phyloP scores from a whole-genome alignment of 2,797 vertebrate genomes.

The Champsocephalus gunnari region DNA sequence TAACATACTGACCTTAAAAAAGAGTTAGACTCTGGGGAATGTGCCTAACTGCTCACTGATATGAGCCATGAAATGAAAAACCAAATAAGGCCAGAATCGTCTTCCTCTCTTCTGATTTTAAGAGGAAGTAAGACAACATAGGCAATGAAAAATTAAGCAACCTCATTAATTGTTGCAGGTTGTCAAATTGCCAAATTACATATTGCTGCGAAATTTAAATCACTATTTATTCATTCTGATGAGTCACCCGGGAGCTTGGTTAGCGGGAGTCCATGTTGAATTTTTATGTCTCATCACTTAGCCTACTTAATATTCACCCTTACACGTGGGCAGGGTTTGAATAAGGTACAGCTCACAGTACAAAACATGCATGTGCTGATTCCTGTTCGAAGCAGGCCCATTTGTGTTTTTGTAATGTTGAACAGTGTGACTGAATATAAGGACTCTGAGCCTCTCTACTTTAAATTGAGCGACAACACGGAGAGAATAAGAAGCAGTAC shows the following conservation, averaged over 20 bases:
- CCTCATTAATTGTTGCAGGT: slow-evolving; percentile 1
- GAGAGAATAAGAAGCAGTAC: slow-evolving; percentile 6
- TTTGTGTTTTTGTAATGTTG: slow-evolving; percentile 3
- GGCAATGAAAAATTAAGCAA: neutral
- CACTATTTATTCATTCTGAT: slow-evolving; percentile 29
- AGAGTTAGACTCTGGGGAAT: neutral
- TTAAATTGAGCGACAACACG: slow-evolving; percentile 14
- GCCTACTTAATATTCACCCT: slow-evolving; percentile 49
- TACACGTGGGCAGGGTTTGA: slow-evolving; percentile 20
- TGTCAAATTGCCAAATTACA: slow-evolving; percentile 29
- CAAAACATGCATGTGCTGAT: neutral
- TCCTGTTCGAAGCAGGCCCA: neutral
- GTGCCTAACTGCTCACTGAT: slow-evolving; percentile 18
- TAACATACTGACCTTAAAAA: neutral
- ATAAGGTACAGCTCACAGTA: slow-evolving; percentile 28
- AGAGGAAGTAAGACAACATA: neutral
- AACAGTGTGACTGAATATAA: slow-evolving; percentile 23
- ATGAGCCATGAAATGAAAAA: slow-evolving; percentile 14
- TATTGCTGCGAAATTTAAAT: neutral
- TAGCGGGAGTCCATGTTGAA: slow-evolving; percentile 42
- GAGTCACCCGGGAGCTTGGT: slow-evolving; percentile 44
- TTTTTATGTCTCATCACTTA: slow-evolving; percentile 54
- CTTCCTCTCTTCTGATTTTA: neutral
- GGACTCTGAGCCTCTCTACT: neutral
- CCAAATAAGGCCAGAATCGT: neutral